Percentiles rank a stretch among this genome's conserved stretches.
Evolutionary conservation across 2,888 invertebrate species (phyloP).

Genomic region (Hypselothyrea guttata): DNA sequence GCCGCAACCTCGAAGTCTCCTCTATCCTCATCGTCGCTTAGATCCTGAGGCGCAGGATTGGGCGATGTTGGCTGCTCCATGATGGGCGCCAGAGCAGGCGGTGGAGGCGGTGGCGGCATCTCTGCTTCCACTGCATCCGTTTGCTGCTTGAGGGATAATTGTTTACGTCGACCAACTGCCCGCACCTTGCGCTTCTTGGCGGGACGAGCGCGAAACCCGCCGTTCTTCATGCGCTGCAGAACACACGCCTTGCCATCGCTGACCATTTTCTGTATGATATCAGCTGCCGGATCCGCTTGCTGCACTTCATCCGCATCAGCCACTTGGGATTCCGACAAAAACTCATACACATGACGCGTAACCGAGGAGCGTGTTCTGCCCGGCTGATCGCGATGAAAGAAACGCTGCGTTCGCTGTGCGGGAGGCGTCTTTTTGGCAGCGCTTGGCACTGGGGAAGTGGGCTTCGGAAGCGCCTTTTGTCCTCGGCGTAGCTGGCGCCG

Average conservation of each 20-base stretch:
- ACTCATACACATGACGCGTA: conserved; percentile 74
- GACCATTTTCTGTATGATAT: conserved; percentile 80
- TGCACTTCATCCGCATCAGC: conserved; percentile 56
- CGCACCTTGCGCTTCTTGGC: conserved; percentile 33
- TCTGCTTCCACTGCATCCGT: neutral
- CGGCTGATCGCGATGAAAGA: conserved; percentile 54
- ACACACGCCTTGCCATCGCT: conserved; percentile 84
- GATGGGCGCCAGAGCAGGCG: neutral
- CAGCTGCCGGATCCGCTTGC: conserved; percentile 69
- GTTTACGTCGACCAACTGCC: conserved; percentile 50
- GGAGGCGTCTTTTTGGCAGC: neutral
- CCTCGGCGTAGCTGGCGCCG: too few relatives aligned
- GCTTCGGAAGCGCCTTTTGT: neutral
- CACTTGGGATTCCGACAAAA: conserved; percentile 75
- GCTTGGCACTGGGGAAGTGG: neutral
- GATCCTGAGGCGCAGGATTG: conserved; percentile 20
- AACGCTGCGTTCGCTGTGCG: conserved; percentile 19
- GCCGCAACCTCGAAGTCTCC: neutral
- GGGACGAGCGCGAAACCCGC: conserved; percentile 47
- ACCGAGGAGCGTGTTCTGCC: conserved; percentile 45
- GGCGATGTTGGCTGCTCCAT: conserved; percentile 38
- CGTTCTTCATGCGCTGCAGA: conserved; percentile 83
- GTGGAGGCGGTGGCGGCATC: neutral
- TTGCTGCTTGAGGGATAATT: conserved; percentile 34
- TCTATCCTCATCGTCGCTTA: conserved; percentile 3